phyloP scores from a whole-genome alignment of 1,140 invertebrate genomes.

The Bombus fervidus region DNA sequence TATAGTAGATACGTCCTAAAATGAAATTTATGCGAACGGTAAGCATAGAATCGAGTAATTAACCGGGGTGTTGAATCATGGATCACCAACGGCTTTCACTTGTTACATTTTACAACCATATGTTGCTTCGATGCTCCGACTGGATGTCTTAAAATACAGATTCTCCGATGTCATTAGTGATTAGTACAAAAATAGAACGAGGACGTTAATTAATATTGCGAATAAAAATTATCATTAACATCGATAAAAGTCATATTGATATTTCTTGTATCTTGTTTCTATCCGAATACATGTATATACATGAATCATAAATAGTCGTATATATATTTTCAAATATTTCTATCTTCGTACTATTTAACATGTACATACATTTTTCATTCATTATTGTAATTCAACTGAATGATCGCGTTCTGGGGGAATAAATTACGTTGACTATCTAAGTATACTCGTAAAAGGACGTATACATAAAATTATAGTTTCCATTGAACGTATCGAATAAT shows the following conservation, averaged over 20 bases:
- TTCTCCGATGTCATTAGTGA: background rate
- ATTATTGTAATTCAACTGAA: background rate
- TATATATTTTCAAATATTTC: background rate
- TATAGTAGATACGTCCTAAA: background rate
- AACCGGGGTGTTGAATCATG: background rate
- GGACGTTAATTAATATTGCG: background rate
- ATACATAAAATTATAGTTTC: background rate
- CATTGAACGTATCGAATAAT: too few species aligned
- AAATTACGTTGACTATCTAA: background rate
- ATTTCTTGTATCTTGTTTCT: background rate
- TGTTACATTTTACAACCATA: slow-evolving; percentile 3
- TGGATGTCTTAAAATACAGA: background rate
- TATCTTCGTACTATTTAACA: background rate
- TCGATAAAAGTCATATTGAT: background rate
- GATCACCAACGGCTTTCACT: background rate
- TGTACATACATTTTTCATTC: background rate
- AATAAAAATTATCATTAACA: background rate
- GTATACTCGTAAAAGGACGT: background rate
- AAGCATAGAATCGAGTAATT: background rate
- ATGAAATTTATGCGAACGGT: background rate
- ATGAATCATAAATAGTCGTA: too few species aligned
- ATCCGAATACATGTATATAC: background rate
- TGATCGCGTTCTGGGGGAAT: rapidly evolving
- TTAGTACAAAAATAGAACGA: background rate
- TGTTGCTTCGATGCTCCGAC: background rate